A percentile compares a stretch with the other conserved stretches of the same genome.
Evolutionary conservation across 2,113 vertebrate genomes (phyloP).

Genomic region (Coregonus clupeaformis): DNA sequence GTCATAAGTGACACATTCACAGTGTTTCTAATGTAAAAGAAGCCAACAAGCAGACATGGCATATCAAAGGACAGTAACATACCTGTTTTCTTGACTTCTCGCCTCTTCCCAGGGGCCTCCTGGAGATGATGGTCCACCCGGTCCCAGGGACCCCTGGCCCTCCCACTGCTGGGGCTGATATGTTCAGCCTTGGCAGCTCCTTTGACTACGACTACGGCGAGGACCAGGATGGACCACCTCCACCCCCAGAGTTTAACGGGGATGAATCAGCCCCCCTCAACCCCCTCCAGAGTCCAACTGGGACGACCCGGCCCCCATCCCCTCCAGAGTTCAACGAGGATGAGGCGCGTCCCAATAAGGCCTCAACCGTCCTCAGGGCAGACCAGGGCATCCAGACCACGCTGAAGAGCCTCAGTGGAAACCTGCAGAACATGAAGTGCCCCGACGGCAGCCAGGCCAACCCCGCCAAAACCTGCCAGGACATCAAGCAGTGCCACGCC

Average conservation of each 20-base stretch:
- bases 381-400: constrained; percentile 85
- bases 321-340: constrained; percentile 88
- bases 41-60: too few species aligned
- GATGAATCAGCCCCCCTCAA: constrained; percentile 73
- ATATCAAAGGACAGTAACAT: too few species aligned
- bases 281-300: too few species aligned
- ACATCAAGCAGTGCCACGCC: constrained; percentile 89
- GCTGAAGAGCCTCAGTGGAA: constrained; percentile 88
- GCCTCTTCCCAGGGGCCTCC: constrained; percentile 75
- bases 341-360: constrained; percentile 84
- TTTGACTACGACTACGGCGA: constrained; percentile 75
- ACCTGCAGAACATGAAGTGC: constrained; percentile 88
- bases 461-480: constrained; percentile 91
- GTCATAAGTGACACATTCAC: too few species aligned
- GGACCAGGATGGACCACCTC: constrained; percentile 7
- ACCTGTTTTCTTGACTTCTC: too few species aligned
- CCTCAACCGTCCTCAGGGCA: constrained; percentile 54
- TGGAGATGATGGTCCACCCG: constrained; percentile 88
- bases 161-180: constrained; percentile 83
- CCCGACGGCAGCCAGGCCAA: constrained; percentile 90
- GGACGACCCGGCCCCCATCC: too few species aligned
- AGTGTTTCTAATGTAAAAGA: too few species aligned
- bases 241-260: constrained; percentile 79
- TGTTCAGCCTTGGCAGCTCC: constrained; percentile 71
- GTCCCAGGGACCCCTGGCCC: constrained; percentile 91